These are phyloP conservation scores for Mus spretus DNA, from an alignment of 2,797 vertebrate species.

Conservation along the genomic window DNA sequence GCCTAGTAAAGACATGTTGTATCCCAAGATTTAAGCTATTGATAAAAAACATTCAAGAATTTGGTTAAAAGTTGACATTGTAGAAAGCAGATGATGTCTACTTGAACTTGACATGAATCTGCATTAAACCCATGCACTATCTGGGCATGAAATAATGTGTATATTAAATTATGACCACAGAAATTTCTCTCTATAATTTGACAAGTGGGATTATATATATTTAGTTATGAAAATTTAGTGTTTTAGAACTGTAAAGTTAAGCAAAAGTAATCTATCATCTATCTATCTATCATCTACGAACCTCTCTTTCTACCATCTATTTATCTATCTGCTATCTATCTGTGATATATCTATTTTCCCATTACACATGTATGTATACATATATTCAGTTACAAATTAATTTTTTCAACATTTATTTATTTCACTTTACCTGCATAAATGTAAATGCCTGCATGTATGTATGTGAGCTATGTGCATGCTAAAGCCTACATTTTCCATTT, in stretches of 20 bases:
- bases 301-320: neutral
- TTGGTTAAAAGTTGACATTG: constrained; percentile 5
- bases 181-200: neutral
- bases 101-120: neutral
- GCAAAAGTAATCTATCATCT: neutral
- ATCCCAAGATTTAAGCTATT: constrained; percentile 33
- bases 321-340: neutral
- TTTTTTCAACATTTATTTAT: neutral
- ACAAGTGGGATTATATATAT: neutral
- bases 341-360: neutral
- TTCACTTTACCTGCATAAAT: neutral
- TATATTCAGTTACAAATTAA: neutral
- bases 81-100: neutral
- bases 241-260: constrained; percentile 17
- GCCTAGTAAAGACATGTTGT: neutral
- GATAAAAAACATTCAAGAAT: constrained; percentile 20
- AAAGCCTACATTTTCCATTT: neutral
- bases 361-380: neutral
- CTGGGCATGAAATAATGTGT: constrained; percentile 25
- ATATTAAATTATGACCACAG: neutral
- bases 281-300: neutral
- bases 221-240: constrained; percentile 10
- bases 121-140: neutral
- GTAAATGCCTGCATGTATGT: neutral
- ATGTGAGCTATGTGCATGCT: neutral